Percentiles rank a stretch among this genome's conserved stretches.
Conservation (phyloP, 35 echinoderm and acorn worm genomes). For the Apostichopus californicus region DNA sequence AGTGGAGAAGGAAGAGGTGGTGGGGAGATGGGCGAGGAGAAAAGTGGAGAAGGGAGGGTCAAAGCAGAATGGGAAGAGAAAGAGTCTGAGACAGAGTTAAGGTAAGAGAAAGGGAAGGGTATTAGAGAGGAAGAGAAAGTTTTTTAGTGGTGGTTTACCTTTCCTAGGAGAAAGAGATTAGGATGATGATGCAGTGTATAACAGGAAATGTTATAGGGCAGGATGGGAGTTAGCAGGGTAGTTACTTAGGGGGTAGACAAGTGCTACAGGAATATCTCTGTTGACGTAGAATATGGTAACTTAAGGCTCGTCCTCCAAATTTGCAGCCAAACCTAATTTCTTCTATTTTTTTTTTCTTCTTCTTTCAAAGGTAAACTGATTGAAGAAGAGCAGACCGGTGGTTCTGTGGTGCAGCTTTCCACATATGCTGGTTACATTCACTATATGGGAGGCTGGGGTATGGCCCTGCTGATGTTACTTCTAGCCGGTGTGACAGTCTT, state of each 20-base stretch:
- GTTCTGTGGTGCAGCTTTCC: constrained; percentile 50
- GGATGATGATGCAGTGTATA: background rate
- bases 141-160: background rate
- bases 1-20: too few species aligned
- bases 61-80: too few species aligned
- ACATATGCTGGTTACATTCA: constrained; percentile 66
- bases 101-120: background rate
- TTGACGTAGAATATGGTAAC: too few species aligned
- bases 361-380: constrained; percentile 67
- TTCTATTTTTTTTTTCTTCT: background rate
- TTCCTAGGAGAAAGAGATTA: background rate
- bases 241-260: too few species aligned
- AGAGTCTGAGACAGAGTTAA: too few species aligned
- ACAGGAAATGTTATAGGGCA: too few species aligned
- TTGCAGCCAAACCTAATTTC: background rate
- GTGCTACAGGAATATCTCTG: too few species aligned
- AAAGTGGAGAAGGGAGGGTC: too few species aligned
- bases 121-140: background rate
- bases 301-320: too few species aligned
- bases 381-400: constrained; percentile 60
- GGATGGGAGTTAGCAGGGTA: too few species aligned
- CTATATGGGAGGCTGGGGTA: constrained; percentile 53
- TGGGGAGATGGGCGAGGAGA: too few species aligned
- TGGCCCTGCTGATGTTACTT: constrained; percentile 25
- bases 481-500: constrained; percentile 37